phyloP scores from a whole-genome alignment of 1,140 invertebrate genomes.

The Drosophila setifemur region DNA sequence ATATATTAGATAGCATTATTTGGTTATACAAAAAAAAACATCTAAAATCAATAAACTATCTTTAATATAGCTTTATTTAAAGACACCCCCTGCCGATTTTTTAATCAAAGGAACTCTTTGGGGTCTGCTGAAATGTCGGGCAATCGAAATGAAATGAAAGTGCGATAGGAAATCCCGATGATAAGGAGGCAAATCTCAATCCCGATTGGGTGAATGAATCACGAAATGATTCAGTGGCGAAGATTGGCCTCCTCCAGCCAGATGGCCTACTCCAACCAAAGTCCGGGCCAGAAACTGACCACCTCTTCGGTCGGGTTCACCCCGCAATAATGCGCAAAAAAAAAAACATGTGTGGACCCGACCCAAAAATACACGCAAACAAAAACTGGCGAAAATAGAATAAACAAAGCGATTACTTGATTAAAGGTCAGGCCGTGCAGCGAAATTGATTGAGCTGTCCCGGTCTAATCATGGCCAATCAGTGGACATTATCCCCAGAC shows the following conservation, averaged over 20 bases:
- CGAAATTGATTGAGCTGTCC: slow-evolving; percentile 25
- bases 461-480: slow-evolving; percentile 39
- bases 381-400: slow-evolving; percentile 28
- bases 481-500: slow-evolving; percentile 12
- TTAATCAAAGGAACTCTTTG: no score
- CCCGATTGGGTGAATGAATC: not conserved
- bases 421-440: slow-evolving; percentile 26
- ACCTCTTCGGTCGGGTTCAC: not conserved
- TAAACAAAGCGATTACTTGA: slow-evolving; percentile 35
- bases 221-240: not conserved
- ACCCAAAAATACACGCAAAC: not conserved
- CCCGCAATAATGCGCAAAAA: slow-evolving; percentile 26
- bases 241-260: not conserved
- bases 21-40: no score
- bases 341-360: no score
- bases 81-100: no score
- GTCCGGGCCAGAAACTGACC: not conserved
- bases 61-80: no score
- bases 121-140: not conserved
- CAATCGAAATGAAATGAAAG: not conserved
- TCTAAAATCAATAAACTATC: no score
- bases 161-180: not conserved
- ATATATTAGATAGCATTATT: no score
- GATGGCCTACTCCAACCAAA: not conserved
- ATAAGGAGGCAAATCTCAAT: slow-evolving; percentile 4